Conservation (phyloP, 2,888 invertebrate genomes). For the Glaucopsyche alexis region DNA sequence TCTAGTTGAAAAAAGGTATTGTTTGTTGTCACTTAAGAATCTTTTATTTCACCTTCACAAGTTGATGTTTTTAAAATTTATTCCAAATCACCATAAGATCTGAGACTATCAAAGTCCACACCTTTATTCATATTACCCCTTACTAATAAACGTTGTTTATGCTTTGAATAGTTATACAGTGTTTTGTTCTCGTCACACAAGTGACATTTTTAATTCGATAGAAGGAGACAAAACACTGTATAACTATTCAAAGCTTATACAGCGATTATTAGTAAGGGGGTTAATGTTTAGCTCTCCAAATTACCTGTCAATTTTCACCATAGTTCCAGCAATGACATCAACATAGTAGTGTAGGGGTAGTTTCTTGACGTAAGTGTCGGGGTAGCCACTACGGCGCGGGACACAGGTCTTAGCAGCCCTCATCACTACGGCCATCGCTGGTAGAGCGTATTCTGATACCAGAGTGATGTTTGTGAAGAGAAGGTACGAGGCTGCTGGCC, state of each 20-base stretch:
- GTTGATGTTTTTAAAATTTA: not conserved
- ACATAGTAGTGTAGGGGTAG: slow-evolving; percentile 82
- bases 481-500: slow-evolving; percentile 68
- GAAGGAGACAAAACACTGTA: too few species aligned
- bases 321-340: slow-evolving; percentile 81
- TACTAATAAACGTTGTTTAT: too few species aligned
- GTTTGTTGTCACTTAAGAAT: too few species aligned
- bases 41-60: not conserved
- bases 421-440: slow-evolving; percentile 59
- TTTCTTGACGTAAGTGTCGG: slow-evolving; percentile 76
- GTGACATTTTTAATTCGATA: too few species aligned
- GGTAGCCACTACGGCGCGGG: slow-evolving; percentile 76
- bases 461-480: slow-evolving; percentile 85
- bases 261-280: too few species aligned
- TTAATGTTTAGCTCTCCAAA: too few species aligned
- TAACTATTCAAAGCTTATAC: too few species aligned
- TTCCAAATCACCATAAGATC: not conserved
- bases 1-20: too few species aligned
- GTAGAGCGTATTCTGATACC: slow-evolving; percentile 83
- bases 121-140: not conserved
- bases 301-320: slow-evolving; percentile 80
- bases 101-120: not conserved
- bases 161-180: too few species aligned
- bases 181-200: too few species aligned
- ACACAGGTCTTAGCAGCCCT: slow-evolving; percentile 71